Base-by-base conservation (phyloP, 2,888 invertebrate species). In the Heliconius sara region DNA sequence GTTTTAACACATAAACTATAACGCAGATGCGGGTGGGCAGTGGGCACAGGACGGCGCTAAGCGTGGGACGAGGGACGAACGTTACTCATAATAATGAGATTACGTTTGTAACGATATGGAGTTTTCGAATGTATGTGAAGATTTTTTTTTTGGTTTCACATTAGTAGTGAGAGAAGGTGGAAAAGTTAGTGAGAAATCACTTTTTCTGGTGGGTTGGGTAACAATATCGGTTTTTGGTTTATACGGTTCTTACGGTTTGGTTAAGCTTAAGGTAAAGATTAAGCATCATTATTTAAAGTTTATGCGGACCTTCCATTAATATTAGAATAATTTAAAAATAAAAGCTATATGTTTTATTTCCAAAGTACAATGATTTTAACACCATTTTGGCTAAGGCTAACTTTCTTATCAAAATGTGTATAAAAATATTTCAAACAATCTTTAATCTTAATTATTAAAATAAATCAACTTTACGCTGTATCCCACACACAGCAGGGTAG, bases 21-120 rank as follows among this genome's bases (percentile, higher is more conserved):
- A 92, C 92, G 89, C 84, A 89, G 90, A 90, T 91, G 92, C 93
- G 94, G 93, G 94, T 94, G 94, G 94, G 87, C 92, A 27, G 0
- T 63, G 63, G 65, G 65, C 65, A 81, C 57, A 57, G 30, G 34
- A n/a, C 57, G 43, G 74, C 75, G 75, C 12, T 43, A 47, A 75
- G 76, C 83, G 81, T 85, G 78, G 77, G 76, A 78, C 80, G 79
- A 76, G 76, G 0, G 39, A 39, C 39, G 39, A 39, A 39, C 78
- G 70, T 79, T 75, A 79, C 63, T 79, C 74, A 79, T 75, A 79
- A 74, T 79, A 79, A 79, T 79, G 68, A 75, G 74, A 79, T 79
- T 75, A 79, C 60, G 1, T 75, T 72, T 34, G 34, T 72, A 72
- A 73, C 34, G 57, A 57, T 57, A 30, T 57, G 30, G 13, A 34